Evolutionary conservation across 2,797 vertebrate species (phyloP), one percentile per base, ranked within the genome.

Genomic region (Malacoctenus gilli): DNA sequence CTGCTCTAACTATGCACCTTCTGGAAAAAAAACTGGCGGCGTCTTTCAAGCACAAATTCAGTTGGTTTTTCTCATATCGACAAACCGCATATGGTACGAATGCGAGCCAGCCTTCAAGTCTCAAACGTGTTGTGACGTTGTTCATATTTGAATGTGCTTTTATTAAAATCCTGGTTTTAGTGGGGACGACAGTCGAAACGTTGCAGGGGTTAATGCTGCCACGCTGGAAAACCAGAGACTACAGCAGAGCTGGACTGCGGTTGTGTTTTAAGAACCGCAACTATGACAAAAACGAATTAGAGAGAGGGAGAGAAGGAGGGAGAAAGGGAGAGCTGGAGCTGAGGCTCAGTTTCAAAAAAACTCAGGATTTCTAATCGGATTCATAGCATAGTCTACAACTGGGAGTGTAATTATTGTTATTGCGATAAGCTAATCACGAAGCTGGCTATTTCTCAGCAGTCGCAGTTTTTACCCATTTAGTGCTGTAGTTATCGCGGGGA

Each of bases 361-460:
- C 62, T 46, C 36, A 56, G 39, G 50, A 57, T 64, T 73, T 72
- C 57, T 69, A 76, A 83, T 79, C 34, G 72, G 65, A 82, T 77
- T 75, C 72, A 74, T 64, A 66, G 57, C 54, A 39, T 50, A 34
- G 57, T 59, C 72, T 68, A 49, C 68, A 68, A 41, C 68, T 44
- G 25, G 41, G 57, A 63, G 53, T 52, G 57, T 72, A 82, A 82
- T 84, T 82, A 69, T 66, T 63, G 66, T 79, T 68, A 47, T 68
- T 78, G 63, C 25, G 11, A 72, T 66, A 68, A 71, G 72, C 68
- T 63, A 61, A 73, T 76, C 76, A 62, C 37, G 18, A 60, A 28
- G 18, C 63, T 28, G 47, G 37, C 57, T 62, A 6, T 67, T 79
- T 70, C 52, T 65, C 58, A 42, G 21, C 50, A 34, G 34, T 59